Evolutionary conservation across 2,797 vertebrate species (phyloP).

Genomic region (Argya squamiceps): DNA sequence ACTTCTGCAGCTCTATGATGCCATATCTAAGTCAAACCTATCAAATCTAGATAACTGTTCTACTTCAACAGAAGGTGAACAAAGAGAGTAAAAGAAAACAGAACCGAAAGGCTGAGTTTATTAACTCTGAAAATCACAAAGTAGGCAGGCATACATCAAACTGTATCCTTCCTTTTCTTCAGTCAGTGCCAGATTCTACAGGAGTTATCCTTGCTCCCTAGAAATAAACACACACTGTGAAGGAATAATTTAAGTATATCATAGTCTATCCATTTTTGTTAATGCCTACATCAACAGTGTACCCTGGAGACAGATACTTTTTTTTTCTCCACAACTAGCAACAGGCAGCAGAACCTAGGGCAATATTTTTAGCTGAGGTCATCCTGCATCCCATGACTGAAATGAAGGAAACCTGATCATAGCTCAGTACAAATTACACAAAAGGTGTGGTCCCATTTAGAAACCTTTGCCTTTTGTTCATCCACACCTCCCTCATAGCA

Average conservation of each 20-base stretch:
- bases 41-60: neutral
- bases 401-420: neutral
- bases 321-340: neutral
- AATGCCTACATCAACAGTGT: neutral
- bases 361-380: neutral
- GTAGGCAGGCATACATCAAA: neutral
- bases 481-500: neutral
- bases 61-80: neutral
- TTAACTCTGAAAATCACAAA: neutral
- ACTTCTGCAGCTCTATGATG: neutral
- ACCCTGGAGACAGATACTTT: neutral
- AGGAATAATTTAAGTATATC: neutral
- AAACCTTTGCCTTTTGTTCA: neutral
- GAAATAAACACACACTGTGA: constrained; percentile 17
- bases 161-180: neutral
- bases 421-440: neutral
- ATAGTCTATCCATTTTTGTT: neutral
- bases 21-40: neutral
- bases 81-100: neutral
- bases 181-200: constrained; percentile 91
- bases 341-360: neutral
- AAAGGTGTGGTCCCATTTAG: neutral
- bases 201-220: constrained; percentile 96
- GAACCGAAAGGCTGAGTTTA: neutral
- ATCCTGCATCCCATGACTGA: neutral